These are phyloP conservation scores for Polyergus mexicanus DNA, from an alignment of 1,140 invertebrate species.

Conservation along the genomic window DNA sequence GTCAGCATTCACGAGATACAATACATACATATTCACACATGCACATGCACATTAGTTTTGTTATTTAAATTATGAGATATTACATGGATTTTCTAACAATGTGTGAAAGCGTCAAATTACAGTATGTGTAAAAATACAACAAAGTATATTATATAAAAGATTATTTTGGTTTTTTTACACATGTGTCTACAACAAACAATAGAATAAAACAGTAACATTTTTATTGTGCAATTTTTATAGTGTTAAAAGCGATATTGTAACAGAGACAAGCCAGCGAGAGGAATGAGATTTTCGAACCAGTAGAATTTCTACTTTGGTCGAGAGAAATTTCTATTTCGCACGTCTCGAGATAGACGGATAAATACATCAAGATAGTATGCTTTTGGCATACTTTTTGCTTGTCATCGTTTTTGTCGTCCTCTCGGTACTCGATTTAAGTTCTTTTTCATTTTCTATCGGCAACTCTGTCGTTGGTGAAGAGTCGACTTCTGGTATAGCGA, in stretches of 20 bases:
- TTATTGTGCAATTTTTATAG: background rate
- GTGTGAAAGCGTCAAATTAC: background rate
- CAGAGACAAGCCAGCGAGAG: background rate
- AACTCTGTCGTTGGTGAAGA: constrained; percentile 58
- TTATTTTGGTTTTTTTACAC: background rate
- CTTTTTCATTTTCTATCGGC: constrained; percentile 34
- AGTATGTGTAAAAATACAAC: background rate
- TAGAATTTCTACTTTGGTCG: constrained; percentile 7
- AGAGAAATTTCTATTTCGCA: constrained; percentile 47
- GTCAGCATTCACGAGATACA: too few species aligned
- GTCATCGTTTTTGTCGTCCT: constrained; percentile 33
- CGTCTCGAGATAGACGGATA: constrained; percentile 21
- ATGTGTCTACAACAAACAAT: background rate
- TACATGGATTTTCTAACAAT: too few species aligned
- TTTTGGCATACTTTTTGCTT: constrained; percentile 41
- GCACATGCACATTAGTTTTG: too few species aligned
- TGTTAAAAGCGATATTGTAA: constrained; percentile 13
- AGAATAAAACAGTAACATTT: background rate
- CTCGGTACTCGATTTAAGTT: constrained; percentile 20
- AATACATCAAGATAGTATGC: constrained; percentile 10
- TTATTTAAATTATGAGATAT: too few species aligned
- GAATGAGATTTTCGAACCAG: constrained; percentile 17
- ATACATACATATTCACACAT: too few species aligned
- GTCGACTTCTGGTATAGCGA: constrained; percentile 70
- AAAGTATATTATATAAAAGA: background rate